Evolutionary conservation across 2,797 vertebrate genomes (phyloP).

Genomic region (Sphaeramia orbicularis): DNA sequence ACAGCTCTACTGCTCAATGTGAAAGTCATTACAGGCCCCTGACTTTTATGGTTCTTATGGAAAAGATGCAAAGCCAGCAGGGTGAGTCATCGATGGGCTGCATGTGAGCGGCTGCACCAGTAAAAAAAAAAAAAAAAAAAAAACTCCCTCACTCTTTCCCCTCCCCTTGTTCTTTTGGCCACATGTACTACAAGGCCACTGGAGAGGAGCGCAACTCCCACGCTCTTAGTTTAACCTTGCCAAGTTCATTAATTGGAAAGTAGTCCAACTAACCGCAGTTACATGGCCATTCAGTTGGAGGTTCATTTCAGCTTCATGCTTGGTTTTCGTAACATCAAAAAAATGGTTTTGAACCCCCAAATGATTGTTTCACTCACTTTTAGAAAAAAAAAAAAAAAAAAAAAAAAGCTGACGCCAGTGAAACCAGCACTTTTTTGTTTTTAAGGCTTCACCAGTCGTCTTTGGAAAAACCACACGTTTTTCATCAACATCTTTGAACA

Average conservation of each 20-base stretch:
- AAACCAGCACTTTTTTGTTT: slow-evolving; percentile 32
- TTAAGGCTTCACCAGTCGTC: slow-evolving; percentile 24
- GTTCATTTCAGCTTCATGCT: slow-evolving; percentile 12
- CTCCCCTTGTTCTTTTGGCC: slow-evolving; percentile 56
- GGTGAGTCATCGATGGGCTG: slow-evolving; percentile 73
- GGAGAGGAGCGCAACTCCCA: slow-evolving; percentile 51
- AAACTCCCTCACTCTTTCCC: slow-evolving; percentile 28
- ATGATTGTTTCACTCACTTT: no score
- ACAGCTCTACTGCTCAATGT: slow-evolving; percentile 66
- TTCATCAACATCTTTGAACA: slow-evolving; percentile 32
- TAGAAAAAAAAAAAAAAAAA: no score
- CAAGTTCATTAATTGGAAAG: slow-evolving; percentile 60
- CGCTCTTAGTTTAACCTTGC: slow-evolving; percentile 27
- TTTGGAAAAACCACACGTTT: slow-evolving; percentile 14
- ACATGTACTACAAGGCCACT: slow-evolving; percentile 30
- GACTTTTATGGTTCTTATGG: slow-evolving; percentile 72
- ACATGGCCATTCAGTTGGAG: slow-evolving; percentile 22
- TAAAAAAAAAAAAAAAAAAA: no score
- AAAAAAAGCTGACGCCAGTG: slow-evolving; percentile 21
- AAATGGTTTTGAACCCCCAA: slow-evolving; percentile 29
- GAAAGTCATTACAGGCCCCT: slow-evolving; percentile 73
- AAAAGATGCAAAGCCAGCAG: slow-evolving; percentile 73
- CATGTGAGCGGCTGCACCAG: slow-evolving; percentile 59
- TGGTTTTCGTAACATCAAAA: slow-evolving; percentile 43
- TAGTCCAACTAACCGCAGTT: slow-evolving; percentile 41